Evolutionary conservation across 2,888 invertebrate genomes (phyloP), one percentile per base, ranked within the genome.

Genomic region (Hemicrepidius hirtus): DNA sequence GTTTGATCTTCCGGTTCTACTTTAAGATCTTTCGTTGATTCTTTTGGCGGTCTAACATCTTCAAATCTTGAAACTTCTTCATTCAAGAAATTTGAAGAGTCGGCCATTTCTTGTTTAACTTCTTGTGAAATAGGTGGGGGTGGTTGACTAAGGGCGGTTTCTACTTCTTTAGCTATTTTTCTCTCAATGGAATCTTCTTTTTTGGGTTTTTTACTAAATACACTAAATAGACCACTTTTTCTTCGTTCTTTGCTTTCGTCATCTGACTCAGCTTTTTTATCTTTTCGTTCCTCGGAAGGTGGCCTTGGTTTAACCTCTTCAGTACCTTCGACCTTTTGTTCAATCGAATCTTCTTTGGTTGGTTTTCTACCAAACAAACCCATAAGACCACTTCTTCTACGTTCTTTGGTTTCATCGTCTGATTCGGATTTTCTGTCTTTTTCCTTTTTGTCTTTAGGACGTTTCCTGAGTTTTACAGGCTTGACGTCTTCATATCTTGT

Each of bases 341-440:
- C 49, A 53, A 4, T 59, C 28, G 53, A n/a, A 20, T 24, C 32
- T 57, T 50, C 80, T 79, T 80, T 80, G n/a, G 72, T 63, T 69
- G 77, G 78, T 77, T 80, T 81, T 78, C 81, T 82, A 71, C 78
- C 76, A 76, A 80, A 79, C 71, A 79, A 75, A 64, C 80, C 78
- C 72, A 82, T 81, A 76, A 81, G 79, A 69, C 80, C 81, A 76
- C 79, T 77, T 75, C 67, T 68, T 60, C 71, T 46, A 41, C 68
- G 71, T 40, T 72, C 53, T 37, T 67, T 65, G 13, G 46, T 59
- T 46, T 71, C 71, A 16, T 50, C 28, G 18, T 44, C 69, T 53
- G 20, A 37, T 4, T 57, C 44, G 3, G 35, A 44, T 64, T 68
- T 53, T 35, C 68, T 46, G 5, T 41, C 63, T 24, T 32, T 21